phyloP scores from a whole-genome alignment of 1,140 invertebrate species.

The Drosophila varians region DNA sequence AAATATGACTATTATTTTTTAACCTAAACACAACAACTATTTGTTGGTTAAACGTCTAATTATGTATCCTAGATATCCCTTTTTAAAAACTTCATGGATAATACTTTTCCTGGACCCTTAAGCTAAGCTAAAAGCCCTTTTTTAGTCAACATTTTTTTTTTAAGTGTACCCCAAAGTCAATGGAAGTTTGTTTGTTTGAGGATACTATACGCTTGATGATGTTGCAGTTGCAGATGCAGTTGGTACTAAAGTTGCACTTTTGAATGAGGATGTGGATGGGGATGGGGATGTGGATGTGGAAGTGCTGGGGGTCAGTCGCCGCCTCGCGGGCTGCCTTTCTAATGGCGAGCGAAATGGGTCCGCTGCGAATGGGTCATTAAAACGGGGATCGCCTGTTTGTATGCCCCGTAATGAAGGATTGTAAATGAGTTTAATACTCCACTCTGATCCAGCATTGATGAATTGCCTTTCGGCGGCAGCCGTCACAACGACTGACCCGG shows the following conservation, averaged over 20 bases:
- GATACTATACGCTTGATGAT: conserved; percentile 34
- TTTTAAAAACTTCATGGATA: too few species aligned
- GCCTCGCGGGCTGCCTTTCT: conserved; percentile 76
- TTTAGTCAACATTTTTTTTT: too few species aligned
- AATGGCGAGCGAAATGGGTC: conserved; percentile 67
- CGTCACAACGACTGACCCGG: not conserved
- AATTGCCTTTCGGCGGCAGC: conserved; percentile 41
- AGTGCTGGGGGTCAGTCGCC: conserved; percentile 72
- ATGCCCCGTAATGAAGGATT: conserved; percentile 67
- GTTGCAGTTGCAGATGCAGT: conserved; percentile 32
- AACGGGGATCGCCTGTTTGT: conserved; percentile 35
- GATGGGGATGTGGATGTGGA: conserved; percentile 22
- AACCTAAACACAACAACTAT: too few species aligned
- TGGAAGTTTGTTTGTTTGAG: conserved; percentile 27
- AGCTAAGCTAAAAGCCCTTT: too few species aligned
- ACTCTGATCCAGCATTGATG: conserved; percentile 53
- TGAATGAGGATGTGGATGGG: not conserved
- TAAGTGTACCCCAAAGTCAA: conserved; percentile 17
- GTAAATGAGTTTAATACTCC: conserved; percentile 69
- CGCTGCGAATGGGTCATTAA: conserved; percentile 63
- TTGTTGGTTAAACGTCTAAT: too few species aligned
- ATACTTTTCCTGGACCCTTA: too few species aligned
- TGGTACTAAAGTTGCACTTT: conserved; percentile 10
- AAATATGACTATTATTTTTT: too few species aligned
- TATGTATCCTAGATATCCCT: too few species aligned